Evolutionary conservation across 2,113 vertebrate species (phyloP).

Genomic region (Gymnogyps californianus): DNA sequence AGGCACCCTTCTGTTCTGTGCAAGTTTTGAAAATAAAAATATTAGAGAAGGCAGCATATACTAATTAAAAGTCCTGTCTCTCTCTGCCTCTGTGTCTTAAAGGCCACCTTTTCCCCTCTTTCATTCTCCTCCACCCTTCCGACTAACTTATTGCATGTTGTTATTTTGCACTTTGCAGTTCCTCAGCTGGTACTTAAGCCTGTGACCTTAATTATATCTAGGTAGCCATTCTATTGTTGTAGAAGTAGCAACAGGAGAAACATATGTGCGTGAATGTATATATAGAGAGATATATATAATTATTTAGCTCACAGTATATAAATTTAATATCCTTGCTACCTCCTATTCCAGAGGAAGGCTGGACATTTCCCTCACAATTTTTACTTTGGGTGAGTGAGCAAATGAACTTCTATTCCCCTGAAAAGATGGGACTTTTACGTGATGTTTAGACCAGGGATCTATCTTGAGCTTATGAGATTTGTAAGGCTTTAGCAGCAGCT

Average conservation of each 20-base stretch:
- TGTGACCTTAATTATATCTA: slow-evolving; percentile 25
- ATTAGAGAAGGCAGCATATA: background rate
- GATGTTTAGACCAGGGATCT: slow-evolving; percentile 42
- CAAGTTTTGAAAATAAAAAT: background rate
- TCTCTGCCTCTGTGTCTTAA: background rate
- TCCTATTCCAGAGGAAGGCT: background rate
- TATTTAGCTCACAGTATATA: background rate
- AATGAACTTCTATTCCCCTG: background rate
- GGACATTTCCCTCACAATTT: slow-evolving; percentile 9
- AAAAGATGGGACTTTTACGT: slow-evolving; percentile 11
- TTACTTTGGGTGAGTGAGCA: slow-evolving; percentile 27
- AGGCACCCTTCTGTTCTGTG: background rate
- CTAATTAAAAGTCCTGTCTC: background rate
- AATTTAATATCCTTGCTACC: background rate
- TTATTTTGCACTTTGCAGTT: slow-evolving; percentile 10
- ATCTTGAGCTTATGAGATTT: slow-evolving; percentile 49
- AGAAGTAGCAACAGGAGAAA: background rate
- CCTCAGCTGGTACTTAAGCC: background rate
- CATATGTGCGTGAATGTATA: background rate
- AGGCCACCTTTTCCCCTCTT: background rate
- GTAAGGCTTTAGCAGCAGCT: background rate
- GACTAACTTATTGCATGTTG: background rate
- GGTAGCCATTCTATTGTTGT: background rate
- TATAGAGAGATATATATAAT: accelerated
- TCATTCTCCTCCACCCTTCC: background rate